Base-by-base conservation (phyloP, 1,140 invertebrate species). In the Euwallacea fornicatus region DNA sequence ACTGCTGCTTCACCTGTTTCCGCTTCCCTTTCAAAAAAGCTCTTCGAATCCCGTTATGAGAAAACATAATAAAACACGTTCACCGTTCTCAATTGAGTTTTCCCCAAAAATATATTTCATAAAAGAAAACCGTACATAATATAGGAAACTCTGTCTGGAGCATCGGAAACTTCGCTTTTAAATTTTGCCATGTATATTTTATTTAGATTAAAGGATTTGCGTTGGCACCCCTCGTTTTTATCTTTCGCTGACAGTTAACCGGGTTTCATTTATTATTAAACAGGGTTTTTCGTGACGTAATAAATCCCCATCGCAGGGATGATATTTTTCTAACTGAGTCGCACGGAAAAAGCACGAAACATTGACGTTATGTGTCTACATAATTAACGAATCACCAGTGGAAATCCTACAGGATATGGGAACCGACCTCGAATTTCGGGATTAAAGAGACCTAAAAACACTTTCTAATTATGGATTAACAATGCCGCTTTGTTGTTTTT, bases 191-290 rank as follows among this genome's bases (percentile, higher is more conserved):
- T 58, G 64, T 66, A 66, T 58, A 58, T 66, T 66, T 66, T 66
- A 67, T 67, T 67, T 60, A 67, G 55, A 67, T 66, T 66, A 55
- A 66, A 58, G 64, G 64, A 66, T 66, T 66, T 67, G 55, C 42
- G 66, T 67, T 67, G 55, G 41, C 58, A 58, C 66, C 55, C 66
- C 58, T 42, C 55, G 41, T 67, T 67, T 66, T 67, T 60, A 67
- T 67, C 66, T 67, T 47, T 58, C 47, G 58, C 42, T 60, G 66
- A 67, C 66, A 67, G 66, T 58, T 58, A 65, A 13, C 66, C 15
- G 54, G 55, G 54, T 60, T 67, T 60, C 66, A 67, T 67, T 67
- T 59, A 59, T 67, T 67, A 67, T 67, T 67, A 67, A 67, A 67
- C 42, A 44, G 66, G 55, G 66, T 67, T 67, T 67, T 67, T 58